Percentiles rank a stretch among this genome's conserved stretches.
phyloP scores from a whole-genome alignment of 2,888 invertebrate species.

The Rhogogaster chlorosoma region DNA sequence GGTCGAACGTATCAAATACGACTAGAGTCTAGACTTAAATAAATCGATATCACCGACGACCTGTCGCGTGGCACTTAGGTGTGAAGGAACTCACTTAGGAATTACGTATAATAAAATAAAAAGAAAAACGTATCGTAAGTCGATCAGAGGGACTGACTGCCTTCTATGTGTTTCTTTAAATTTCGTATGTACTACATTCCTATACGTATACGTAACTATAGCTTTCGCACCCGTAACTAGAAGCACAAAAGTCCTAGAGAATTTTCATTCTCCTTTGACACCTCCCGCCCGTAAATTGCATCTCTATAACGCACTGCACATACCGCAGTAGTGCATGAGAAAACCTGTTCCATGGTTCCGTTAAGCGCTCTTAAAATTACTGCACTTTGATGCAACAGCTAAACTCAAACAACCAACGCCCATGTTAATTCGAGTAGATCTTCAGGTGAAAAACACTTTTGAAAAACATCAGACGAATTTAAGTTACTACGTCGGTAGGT shows the following conservation, averaged over 20 bases:
- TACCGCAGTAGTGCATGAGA: conserved; percentile 24
- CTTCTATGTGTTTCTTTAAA: background rate
- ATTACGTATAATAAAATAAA: conserved; percentile 39
- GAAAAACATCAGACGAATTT: conserved; percentile 2
- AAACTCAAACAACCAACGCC: conserved; percentile 24
- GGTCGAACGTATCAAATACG: conserved; percentile 45
- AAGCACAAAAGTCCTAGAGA: background rate
- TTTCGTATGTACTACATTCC: background rate
- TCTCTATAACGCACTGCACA: conserved; percentile 34
- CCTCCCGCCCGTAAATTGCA: conserved; percentile 13
- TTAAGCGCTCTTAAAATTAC: conserved; percentile 26
- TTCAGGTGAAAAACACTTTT: conserved; percentile 24
- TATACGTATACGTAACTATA: no score
- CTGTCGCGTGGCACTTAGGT: conserved; percentile 48
- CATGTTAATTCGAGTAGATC: conserved; percentile 36
- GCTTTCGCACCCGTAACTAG: background rate
- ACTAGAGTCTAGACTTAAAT: conserved; percentile 45
- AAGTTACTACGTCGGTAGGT: background rate
- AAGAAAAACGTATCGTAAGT: conserved; percentile 27
- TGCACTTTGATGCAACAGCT: conserved; percentile 32
- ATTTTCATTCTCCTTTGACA: background rate
- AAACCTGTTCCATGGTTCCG: background rate
- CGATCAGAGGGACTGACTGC: conserved; percentile 19
- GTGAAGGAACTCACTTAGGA: conserved; percentile 44
- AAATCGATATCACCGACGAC: conserved; percentile 43